Conservation (phyloP, 2,888 invertebrate genomes). For the Drosophila mettleri region DNA sequence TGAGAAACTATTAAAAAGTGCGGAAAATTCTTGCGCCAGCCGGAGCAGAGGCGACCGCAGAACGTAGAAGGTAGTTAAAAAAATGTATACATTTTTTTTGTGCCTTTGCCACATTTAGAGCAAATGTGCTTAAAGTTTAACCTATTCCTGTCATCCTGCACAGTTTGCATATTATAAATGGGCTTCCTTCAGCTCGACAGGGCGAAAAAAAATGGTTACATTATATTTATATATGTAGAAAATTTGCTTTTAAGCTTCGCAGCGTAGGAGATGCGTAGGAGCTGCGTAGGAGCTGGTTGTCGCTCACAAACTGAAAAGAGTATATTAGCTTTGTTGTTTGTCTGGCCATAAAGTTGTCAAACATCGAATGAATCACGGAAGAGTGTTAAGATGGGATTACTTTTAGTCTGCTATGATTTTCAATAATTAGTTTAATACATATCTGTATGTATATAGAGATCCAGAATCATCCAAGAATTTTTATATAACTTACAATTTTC, state of each 20-base stretch:
- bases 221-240: conserved; percentile 2
- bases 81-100: not conserved
- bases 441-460: too few relatives aligned
- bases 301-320: not conserved
- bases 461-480: too few relatives aligned
- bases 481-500: too few relatives aligned
- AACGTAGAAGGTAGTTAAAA: conserved; percentile 1
- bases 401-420: too few relatives aligned
- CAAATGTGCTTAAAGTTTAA: conserved; percentile 38
- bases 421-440: too few relatives aligned
- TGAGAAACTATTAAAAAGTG: conserved; percentile 74
- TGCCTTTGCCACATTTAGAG: conserved; percentile 14
- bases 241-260: conserved; percentile 4
- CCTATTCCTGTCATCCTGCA: conserved; percentile 25
- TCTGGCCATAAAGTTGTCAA: not conserved
- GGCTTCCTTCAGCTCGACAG: conserved; percentile 27
- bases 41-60: conserved; percentile 7
- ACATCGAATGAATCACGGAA: too few relatives aligned
- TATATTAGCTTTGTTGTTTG: not conserved
- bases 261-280: conserved; percentile 1
- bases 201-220: conserved; percentile 7
- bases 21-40: conserved; percentile 47
- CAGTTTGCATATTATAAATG: conserved; percentile 43
- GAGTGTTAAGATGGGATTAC: too few relatives aligned
- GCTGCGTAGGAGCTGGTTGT: conserved; percentile 1